A percentile compares a stretch with the other conserved stretches of the same genome.
Evolutionary conservation across 2,888 invertebrate genomes (phyloP).

Genomic region (Drosophila stalkeri): DNA sequence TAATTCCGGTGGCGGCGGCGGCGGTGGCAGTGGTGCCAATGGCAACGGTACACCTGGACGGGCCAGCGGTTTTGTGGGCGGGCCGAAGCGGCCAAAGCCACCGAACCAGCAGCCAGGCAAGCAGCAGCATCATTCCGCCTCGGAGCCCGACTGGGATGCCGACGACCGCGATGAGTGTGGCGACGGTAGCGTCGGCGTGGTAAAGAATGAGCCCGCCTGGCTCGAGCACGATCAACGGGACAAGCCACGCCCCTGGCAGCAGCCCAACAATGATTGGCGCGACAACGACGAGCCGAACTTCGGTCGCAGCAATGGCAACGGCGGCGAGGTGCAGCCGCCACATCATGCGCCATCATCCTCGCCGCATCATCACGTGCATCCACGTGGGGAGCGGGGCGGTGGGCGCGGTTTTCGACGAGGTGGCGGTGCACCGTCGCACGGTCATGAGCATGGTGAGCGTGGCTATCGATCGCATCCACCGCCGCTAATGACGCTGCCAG

Average conservation of each 20-base stretch:
- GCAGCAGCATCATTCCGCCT: slow-evolving; percentile 75
- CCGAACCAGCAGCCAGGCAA: slow-evolving; percentile 27
- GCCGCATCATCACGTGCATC: slow-evolving; percentile 76
- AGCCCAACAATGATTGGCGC: slow-evolving; percentile 74
- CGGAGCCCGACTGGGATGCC: slow-evolving; percentile 84
- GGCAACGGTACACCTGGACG: slow-evolving; percentile 66
- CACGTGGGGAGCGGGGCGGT: slow-evolving; percentile 76
- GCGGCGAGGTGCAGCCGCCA: slow-evolving; percentile 43
- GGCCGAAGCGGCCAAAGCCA: slow-evolving; percentile 73
- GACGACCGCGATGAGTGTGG: slow-evolving; percentile 76
- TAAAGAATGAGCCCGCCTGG: slow-evolving; percentile 67
- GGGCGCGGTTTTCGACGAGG: slow-evolving; percentile 73
- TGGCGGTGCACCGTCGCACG: slow-evolving; percentile 58
- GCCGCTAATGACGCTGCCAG: slow-evolving; percentile 82
- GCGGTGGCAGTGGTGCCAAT: slow-evolving; percentile 27
- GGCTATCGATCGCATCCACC: slow-evolving; percentile 82
- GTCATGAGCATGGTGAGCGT: slow-evolving; percentile 73
- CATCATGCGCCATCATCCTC: slow-evolving; percentile 43
- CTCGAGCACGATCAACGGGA: slow-evolving; percentile 78
- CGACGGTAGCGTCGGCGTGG: slow-evolving; percentile 28
- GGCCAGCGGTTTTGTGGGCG: slow-evolving; percentile 78
- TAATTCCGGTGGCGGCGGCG: slow-evolving; percentile 14
- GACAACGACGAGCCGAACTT: slow-evolving; percentile 69
- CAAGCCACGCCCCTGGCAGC: slow-evolving; percentile 74
- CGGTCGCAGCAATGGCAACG: slow-evolving; percentile 44